Percentiles rank a stretch among this genome's conserved stretches.
phyloP scores from a whole-genome alignment of 1,140 invertebrate species.

The Zaprionus vittiger region DNA sequence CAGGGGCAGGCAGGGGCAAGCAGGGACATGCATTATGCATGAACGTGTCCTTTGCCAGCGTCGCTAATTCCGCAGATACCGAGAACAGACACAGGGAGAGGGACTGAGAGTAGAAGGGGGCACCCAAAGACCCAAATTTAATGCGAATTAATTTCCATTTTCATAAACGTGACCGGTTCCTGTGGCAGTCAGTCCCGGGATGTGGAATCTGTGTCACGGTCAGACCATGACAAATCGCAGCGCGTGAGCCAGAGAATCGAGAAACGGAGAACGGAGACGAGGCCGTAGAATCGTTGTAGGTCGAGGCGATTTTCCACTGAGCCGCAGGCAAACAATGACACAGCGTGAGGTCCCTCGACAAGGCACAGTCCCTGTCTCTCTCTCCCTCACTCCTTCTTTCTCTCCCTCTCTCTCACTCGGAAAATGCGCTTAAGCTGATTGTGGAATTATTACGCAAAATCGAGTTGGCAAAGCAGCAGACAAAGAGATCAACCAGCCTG shows the following conservation, averaged over 20 bases:
- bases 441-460: constrained; percentile 79
- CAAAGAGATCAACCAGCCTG: not conserved
- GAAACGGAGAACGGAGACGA: not conserved
- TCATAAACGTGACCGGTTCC: constrained; percentile 37
- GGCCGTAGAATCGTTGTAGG: not conserved
- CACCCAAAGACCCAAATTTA: constrained; percentile 52
- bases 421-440: constrained; percentile 64
- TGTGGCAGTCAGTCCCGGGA: constrained; percentile 15
- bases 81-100: constrained; percentile 1
- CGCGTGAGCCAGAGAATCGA: constrained; percentile 72
- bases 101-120: constrained; percentile 7
- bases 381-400: not conserved
- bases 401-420: constrained; percentile 11
- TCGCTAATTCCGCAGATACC: constrained; percentile 62
- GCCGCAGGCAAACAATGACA: constrained; percentile 57
- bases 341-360: constrained; percentile 56
- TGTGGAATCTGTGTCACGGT: constrained; percentile 63
- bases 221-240: constrained; percentile 73
- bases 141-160: constrained; percentile 75
- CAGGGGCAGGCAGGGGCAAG: constrained; percentile 3
- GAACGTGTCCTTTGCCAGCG: constrained; percentile 73
- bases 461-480: constrained; percentile 48
- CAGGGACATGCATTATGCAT: constrained; percentile 40
- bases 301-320: constrained; percentile 45
- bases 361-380: not conserved